Evolutionary conservation across 1,140 invertebrate genomes (phyloP).

Genomic region (Drosophila asahinai): DNA sequence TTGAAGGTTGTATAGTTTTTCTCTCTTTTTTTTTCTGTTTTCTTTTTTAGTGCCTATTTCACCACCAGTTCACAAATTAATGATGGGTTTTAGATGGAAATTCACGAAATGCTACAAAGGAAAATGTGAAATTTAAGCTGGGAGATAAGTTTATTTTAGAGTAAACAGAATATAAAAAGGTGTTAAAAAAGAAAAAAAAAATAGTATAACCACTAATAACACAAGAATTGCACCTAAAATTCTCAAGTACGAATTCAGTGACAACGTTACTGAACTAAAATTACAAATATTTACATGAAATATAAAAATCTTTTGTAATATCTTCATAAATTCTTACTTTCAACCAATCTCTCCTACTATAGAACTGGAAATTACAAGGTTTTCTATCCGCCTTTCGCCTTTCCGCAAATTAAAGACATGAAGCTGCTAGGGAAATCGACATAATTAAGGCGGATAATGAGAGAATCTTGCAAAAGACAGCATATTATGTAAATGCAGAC

Average conservation of each 20-base stretch:
- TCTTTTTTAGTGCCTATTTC: constrained; percentile 3
- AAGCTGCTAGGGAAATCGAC: neutral
- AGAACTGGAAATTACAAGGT: neutral
- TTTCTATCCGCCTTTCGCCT: neutral
- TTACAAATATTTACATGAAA: neutral
- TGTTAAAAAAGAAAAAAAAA: too few species aligned
- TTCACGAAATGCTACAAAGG: neutral
- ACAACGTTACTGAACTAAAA: neutral
- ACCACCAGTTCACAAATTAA: constrained; percentile 17
- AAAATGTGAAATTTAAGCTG: neutral
- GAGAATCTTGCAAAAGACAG: neutral
- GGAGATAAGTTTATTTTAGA: neutral
- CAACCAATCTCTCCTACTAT: neutral
- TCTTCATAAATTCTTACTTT: neutral
- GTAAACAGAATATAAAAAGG: neutral
- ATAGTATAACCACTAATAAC: too few species aligned
- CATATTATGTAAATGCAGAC: constrained; percentile 24
- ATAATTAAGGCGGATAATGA: constrained; percentile 14
- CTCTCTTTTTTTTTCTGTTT: too few species aligned
- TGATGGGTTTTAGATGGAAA: constrained; percentile 8
- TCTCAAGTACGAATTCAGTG: neutral
- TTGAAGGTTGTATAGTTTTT: constrained; percentile 16
- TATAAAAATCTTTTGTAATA: neutral
- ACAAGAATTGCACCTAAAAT: neutral
- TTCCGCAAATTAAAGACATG: neutral